Base-by-base conservation (phyloP, 2,888 invertebrate genomes). In the Tyria jacobaeae region DNA sequence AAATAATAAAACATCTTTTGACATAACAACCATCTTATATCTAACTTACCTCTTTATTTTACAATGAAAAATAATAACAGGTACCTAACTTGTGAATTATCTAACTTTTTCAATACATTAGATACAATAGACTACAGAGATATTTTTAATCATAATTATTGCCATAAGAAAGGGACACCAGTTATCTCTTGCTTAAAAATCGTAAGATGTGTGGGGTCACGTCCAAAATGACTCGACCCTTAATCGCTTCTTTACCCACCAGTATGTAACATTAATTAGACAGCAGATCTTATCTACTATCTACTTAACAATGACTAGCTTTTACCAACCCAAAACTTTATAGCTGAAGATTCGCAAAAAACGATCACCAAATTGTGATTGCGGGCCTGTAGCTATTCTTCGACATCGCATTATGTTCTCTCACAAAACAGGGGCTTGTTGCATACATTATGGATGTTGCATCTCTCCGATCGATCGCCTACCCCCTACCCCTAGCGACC, bases 401-500 rank as follows among this genome's bases (percentile, higher is more conserved):
- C 3, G 25, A 21, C 27, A 31, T 31, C 31, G 49, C 47, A 59
- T 35, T 44, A 55, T 37, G 52, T 56, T 48, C 34, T 51, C 55
- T 44, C 58, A 57, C 53, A 49, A 37, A 53, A 25, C 53, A 17
- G 56, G 39, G 59, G 60, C 47, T 56, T 49, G 56, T 62, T 57
- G 59, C 60, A 64, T 59, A 52, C 51, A 61, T 58, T 61, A 61
- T 53, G 60, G 54, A 63, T 59, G 68, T 62, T 74, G 80, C 76
- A 76, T 73, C 67, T 67, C 44, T 41, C 14, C 55, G 53, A 53
- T 51, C 54, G 54, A 54, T 41, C 53, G 39, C 17, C 25, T 17
- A 17, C 21, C 44, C 27, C 51, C 34, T 44, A 48, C 3, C 55
- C 62, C 54, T 74, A 79, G 76, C 66, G n/a, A 51, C 79, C 66